These are phyloP conservation scores for Tapirus terrestris DNA, from an alignment of 2,113 vertebrate genomes.

Conservation along the genomic window DNA sequence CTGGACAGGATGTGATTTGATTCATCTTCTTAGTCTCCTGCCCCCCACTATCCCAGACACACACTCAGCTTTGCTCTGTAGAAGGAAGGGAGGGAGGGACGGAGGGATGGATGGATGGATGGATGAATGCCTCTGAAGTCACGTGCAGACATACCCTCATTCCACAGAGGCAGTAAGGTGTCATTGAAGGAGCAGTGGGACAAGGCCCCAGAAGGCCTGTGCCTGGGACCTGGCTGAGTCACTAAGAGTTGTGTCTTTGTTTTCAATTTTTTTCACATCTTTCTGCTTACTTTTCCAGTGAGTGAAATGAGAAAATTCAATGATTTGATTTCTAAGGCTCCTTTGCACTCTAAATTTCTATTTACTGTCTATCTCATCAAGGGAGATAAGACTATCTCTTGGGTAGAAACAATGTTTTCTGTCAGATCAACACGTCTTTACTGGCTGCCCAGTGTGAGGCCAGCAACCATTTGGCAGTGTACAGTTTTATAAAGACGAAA, in stretches of 20 bases:
- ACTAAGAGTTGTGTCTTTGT: neutral
- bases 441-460: neutral
- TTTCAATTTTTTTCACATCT: neutral
- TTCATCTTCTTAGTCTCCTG: neutral
- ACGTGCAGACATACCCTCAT: neutral
- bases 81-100: neutral
- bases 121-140: neutral
- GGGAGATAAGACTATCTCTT: neutral
- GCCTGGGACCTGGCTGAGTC: neutral
- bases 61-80: neutral
- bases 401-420: neutral
- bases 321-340: neutral
- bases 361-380: constrained; percentile 2
- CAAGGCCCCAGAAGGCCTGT: neutral
- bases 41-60: too few relatives aligned
- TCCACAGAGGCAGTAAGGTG: neutral
- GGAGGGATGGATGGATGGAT: neutral
- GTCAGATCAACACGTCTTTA: neutral
- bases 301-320: neutral
- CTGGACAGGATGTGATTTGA: neutral
- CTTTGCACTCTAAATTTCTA: neutral
- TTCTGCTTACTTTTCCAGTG: neutral
- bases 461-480: neutral
- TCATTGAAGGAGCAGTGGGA: neutral
- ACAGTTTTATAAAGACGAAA: neutral